Conservation (phyloP, 1,140 invertebrate genomes). For the Lordiphosa collinella region DNA sequence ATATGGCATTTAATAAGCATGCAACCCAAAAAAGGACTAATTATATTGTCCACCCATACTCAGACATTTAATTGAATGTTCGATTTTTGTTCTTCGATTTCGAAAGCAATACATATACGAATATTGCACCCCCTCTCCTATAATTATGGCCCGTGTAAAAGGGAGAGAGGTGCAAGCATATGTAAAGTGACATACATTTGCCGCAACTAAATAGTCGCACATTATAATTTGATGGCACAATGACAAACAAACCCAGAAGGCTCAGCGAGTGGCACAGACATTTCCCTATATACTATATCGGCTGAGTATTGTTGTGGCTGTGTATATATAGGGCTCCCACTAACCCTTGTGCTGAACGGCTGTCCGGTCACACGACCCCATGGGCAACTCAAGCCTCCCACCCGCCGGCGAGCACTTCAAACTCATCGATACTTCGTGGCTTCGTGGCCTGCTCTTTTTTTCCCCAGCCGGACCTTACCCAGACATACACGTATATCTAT, state of each 20-base stretch:
- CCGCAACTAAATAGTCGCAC: constrained; percentile 66
- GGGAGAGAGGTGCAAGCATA: constrained; percentile 9
- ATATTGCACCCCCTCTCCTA: constrained; percentile 5
- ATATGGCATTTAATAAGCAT: background rate
- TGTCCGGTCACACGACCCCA: constrained; percentile 66
- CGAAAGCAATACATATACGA: background rate
- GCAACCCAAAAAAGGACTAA: constrained; percentile 7
- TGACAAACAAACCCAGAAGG: constrained; percentile 41
- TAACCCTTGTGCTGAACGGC: constrained; percentile 41
- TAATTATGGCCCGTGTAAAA: constrained; percentile 36
- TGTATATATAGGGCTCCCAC: constrained; percentile 15
- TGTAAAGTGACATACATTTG: constrained; percentile 71
- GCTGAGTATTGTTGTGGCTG: background rate
- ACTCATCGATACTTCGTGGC: constrained; percentile 71
- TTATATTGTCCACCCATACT: constrained; percentile 10
- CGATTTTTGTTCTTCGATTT: constrained; percentile 35
- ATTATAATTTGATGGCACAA: constrained; percentile 76
- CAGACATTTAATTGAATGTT: constrained; percentile 44
- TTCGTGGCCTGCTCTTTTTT: constrained; percentile 62
- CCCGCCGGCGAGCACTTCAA: constrained; percentile 48
- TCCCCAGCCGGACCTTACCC: constrained; percentile 27
- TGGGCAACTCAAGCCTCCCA: constrained; percentile 1
- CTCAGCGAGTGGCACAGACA: constrained; percentile 8
- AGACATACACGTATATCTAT: constrained; percentile 33
- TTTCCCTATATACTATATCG: constrained; percentile 22